These are phyloP conservation scores for Bos taurus DNA, from an alignment of 2,113 vertebrate genomes.

Conservation along the genomic window DNA sequence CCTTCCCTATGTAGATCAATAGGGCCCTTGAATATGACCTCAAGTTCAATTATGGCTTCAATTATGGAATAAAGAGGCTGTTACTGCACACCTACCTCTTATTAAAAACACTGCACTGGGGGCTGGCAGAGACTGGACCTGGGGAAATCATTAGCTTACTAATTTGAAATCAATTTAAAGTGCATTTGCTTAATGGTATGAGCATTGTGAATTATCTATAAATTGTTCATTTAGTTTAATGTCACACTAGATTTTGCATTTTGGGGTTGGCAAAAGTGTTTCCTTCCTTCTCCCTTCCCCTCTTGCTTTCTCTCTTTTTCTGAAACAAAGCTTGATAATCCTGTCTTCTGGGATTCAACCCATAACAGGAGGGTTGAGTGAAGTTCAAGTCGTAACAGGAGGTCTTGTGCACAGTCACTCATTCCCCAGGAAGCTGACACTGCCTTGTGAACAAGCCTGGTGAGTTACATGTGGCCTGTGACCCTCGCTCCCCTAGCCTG, in stretches of 20 bases:
- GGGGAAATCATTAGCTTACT: constrained; percentile 79
- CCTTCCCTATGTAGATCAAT: constrained; percentile 67
- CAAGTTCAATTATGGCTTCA: constrained; percentile 70
- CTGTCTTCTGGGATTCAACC: neutral
- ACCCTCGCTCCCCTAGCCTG: neutral
- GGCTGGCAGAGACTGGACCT: constrained; percentile 61
- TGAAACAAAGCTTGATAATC: neutral
- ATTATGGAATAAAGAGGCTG: constrained; percentile 60
- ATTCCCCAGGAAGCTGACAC: neutral
- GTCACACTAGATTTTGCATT: constrained; percentile 69
- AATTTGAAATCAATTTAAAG: constrained; percentile 85
- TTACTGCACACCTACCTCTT: constrained; percentile 61
- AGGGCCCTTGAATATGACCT: constrained; percentile 68
- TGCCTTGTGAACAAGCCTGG: neutral
- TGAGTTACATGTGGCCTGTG: neutral
- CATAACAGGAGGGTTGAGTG: neutral
- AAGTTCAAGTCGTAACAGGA: neutral
- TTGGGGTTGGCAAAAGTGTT: neutral
- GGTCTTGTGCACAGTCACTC: neutral
- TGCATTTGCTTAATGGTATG: constrained; percentile 82
- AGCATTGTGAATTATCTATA: constrained; percentile 75
- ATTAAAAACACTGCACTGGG: neutral
- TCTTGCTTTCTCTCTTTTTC: neutral
- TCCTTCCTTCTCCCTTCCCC: neutral
- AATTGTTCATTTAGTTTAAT: constrained; percentile 78